Conservation (phyloP, 2,797 vertebrate genomes). For the Scyliorhinus canicula region DNA sequence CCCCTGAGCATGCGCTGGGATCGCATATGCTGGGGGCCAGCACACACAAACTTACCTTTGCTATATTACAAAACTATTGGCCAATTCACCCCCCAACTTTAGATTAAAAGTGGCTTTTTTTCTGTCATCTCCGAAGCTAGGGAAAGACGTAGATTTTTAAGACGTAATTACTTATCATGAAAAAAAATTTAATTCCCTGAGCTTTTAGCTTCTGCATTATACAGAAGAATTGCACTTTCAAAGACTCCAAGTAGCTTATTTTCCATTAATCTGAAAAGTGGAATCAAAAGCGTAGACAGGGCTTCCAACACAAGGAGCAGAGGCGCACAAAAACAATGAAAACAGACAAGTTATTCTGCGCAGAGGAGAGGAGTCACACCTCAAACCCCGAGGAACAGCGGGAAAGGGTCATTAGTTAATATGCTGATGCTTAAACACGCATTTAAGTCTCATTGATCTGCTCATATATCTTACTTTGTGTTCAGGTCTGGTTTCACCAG, state of each 20-base stretch:
- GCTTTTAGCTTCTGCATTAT: not conserved
- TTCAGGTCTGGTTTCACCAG: not conserved
- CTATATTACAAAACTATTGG: not conserved
- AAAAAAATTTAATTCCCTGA: not conserved
- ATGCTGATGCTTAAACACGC: not conserved
- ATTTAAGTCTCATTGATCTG: not conserved
- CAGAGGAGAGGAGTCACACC: not conserved
- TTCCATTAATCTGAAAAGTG: not conserved
- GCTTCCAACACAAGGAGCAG: not conserved
- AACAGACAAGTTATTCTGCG: not conserved
- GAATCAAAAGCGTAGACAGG: not conserved
- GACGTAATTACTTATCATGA: not conserved
- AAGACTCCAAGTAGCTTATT: not conserved
- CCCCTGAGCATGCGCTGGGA: too few relatives aligned
- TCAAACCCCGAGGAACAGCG: not conserved
- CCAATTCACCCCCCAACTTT: too few relatives aligned
- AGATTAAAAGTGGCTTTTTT: not conserved
- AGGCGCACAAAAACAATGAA: not conserved
- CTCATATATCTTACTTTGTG: not conserved
- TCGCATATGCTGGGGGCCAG: too few relatives aligned
- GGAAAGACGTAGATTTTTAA: not conserved
- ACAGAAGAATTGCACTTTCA: not conserved
- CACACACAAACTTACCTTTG: not conserved
- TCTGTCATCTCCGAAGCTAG: not conserved
- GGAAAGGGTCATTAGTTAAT: not conserved